phyloP scores from a whole-genome alignment of 2,113 vertebrate species.

The Brachypteracias leptosomus region DNA sequence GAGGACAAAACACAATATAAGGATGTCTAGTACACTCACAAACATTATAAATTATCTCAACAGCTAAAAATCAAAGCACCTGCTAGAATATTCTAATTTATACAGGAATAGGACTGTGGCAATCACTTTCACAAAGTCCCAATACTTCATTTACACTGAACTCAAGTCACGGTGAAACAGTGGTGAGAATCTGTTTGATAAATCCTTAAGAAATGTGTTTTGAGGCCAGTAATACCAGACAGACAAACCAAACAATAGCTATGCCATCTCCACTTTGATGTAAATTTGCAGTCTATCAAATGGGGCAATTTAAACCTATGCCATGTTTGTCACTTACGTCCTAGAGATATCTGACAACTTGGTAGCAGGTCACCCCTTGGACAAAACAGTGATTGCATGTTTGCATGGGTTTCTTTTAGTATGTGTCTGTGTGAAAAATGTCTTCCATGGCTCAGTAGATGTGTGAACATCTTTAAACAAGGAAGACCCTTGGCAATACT shows the following conservation, averaged over 20 bases:
- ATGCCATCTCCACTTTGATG: not conserved
- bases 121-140: not conserved
- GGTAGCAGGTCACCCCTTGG: not conserved
- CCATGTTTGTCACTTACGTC: not conserved
- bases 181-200: not conserved
- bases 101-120: not conserved
- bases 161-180: not conserved
- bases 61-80: not conserved
- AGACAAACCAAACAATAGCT: not conserved
- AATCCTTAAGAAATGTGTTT: not conserved
- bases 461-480: not conserved
- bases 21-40: not conserved
- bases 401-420: not conserved
- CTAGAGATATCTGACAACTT: not conserved
- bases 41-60: not conserved
- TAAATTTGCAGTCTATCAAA: not conserved
- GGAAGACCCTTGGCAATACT: not conserved
- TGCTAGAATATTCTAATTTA: not conserved
- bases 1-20: not conserved
- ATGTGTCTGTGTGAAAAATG: not conserved
- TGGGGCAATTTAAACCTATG: not conserved
- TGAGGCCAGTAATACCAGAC: not conserved
- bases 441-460: not conserved
- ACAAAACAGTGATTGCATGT: not conserved
- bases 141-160: not conserved